Base-by-base conservation (phyloP, 2,888 invertebrate species). In the Glyphotaelius pellucidus region DNA sequence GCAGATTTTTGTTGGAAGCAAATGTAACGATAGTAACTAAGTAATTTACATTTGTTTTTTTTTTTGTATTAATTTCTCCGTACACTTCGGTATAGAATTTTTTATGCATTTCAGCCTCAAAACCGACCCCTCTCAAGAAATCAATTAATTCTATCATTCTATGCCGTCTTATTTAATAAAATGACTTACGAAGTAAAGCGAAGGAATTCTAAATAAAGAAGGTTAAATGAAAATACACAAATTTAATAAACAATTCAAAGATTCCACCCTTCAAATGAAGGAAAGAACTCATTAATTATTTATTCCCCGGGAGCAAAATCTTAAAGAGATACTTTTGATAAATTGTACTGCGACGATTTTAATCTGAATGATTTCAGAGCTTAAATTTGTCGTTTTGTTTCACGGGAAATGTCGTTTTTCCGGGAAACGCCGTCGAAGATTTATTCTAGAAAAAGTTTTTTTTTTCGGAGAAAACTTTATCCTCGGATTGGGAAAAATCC, bases 311-410 rank as follows among this genome's bases (percentile, higher is more conserved):
- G 67, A 67, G n/a, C 67, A n/a, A 67, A 67, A 67, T 67, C 25
- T 25, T n/a, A 67, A 67, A 67, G 67, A 25, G 67, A n/a, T 67
- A 67, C 67, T 67, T 67, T 67, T 67, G 67, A 67, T 67, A 67
- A 67, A 67, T 67, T 67, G 67, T 67, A 67, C n/a, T 67, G 9
- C 67, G 25, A 25, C 4, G 67, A 67, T 67, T 81, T 32, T 81
- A 81, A 81, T 81, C 81, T 32, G 32, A 30, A 32, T 81, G 81
- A 81, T 81, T 67, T 81, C 32, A 7, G 2, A 32, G 81, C 81
- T 81, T 31, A 81, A 81, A 31, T 32, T 81, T 81, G 32, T 81
- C 81, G 32, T 81, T 81, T 81, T 81, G 19, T 81, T 81, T 81
- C 32, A 81, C 81, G 81, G 14, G 31, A 32, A 81, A 81, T 32